phyloP scores from a whole-genome alignment of 2,113 vertebrate genomes.

The Mobula birostris region DNA sequence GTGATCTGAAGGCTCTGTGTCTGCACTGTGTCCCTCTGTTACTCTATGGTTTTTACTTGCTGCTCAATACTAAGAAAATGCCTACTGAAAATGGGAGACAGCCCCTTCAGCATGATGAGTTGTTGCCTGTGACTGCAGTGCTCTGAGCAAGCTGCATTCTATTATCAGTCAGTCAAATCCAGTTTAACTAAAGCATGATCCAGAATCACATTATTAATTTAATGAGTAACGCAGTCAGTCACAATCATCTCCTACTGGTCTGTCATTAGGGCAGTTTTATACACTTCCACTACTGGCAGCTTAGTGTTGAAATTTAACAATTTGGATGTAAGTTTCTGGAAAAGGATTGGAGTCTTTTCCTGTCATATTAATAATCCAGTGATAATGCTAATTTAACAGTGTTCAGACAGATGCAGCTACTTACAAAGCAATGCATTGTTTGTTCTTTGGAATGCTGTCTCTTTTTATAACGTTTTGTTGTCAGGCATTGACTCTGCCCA shows the following conservation, averaged over 20 bases:
- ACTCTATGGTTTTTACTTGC: not conserved
- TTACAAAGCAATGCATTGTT: not conserved
- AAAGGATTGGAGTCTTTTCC: not conserved
- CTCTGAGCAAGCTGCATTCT: not conserved
- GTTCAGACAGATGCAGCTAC: not conserved
- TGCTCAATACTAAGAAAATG: not conserved
- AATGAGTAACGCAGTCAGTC: not conserved
- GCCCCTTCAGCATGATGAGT: not conserved
- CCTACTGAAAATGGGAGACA: not conserved
- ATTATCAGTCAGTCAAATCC: not conserved
- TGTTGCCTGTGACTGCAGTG: not conserved
- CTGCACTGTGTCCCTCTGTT: no score
- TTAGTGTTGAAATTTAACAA: not conserved
- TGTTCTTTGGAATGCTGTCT: not conserved
- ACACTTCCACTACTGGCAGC: not conserved
- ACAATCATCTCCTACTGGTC: conserved; percentile 14
- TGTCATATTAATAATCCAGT: conserved; percentile 5
- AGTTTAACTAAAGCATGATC: not conserved
- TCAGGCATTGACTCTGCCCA: not conserved
- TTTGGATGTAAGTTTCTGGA: not conserved
- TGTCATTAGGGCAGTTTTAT: not conserved
- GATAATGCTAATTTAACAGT: not conserved
- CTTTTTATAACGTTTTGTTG: not conserved
- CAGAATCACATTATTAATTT: not conserved
- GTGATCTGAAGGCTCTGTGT: no score